Evolutionary conservation across 2,113 vertebrate species (phyloP), one percentile per base, ranked within the genome.

Genomic region (Circaetus cinerascens): DNA sequence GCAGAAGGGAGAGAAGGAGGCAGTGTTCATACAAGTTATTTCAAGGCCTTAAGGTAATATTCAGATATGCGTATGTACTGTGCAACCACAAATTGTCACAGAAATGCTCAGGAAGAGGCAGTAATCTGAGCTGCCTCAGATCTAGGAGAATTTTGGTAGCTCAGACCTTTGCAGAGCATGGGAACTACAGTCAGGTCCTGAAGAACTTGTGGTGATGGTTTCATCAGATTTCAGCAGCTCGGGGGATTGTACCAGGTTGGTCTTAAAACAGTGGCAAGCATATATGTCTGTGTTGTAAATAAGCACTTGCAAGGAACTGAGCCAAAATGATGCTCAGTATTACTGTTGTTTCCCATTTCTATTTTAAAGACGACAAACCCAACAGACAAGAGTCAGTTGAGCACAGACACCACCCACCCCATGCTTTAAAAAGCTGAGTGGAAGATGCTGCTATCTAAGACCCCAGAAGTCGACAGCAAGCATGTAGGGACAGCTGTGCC

Each of bases 221-320:
- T 82, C 2, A 69, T 51, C 19, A 72, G 5, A 51, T 84, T 90
- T 93, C 8, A 50, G n/a, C 26, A 38, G 10, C 21, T 69, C 1
- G 1, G 30, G 7, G 27, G 1, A 7, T 64, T 60, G 25, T 74
- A 67, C 4, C 7, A 64, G 1, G 1, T 11, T 57, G 23, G n/a
- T 59, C 20, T 85, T 73, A 56, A 72, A 56, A 40, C 7, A 20
- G 36, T 29, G 30, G 7, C 29, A 93, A 75, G 30, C 4, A 3
- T 38, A 20, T 73, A 21, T n/a, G 13, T 53, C 25, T 85, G 15
- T 73, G 15, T 21, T 64, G 41, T 76, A 62, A 73, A 62, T 18
- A 71, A 82, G 2, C 15, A n/a, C 11, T 73, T 73, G 15, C 18
- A 53, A 90, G 63, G 19, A 80, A 46, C 8, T 51, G 55, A 85